phyloP scores from a whole-genome alignment of 2,113 vertebrate genomes.

The Menidia beryllina region DNA sequence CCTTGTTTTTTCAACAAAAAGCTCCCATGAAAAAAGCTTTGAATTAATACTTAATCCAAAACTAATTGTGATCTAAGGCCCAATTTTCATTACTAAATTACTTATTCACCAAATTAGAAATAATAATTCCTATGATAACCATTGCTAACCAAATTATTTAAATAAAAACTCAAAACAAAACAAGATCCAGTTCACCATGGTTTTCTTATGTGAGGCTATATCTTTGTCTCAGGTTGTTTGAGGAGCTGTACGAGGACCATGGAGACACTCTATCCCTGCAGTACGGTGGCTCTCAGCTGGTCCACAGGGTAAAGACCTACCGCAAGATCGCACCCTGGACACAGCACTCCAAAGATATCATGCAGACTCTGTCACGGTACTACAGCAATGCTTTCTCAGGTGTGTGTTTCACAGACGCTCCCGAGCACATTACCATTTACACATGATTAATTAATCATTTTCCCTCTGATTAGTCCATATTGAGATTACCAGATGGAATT shows the following conservation, averaged over 20 bases:
- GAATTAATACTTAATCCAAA: too few relatives aligned
- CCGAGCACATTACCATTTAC: too few relatives aligned
- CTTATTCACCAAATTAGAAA: too few relatives aligned
- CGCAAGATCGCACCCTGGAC: slow-evolving; percentile 98
- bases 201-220: neutral
- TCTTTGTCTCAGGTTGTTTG: slow-evolving; percentile 87
- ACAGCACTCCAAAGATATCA: slow-evolving; percentile 98
- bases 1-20: too few relatives aligned
- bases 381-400: slow-evolving; percentile 99
- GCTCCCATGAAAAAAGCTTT: too few relatives aligned
- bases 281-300: slow-evolving; percentile 97
- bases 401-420: slow-evolving; percentile 54
- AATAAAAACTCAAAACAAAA: too few relatives aligned
- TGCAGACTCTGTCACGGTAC: slow-evolving; percentile 96
- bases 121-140: neutral
- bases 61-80: too few relatives aligned
- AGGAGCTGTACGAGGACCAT: slow-evolving; percentile 98
- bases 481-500: neutral
- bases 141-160: neutral
- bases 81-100: too few relatives aligned
- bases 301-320: slow-evolving; percentile 97
- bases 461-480: neutral
- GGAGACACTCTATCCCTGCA: slow-evolving; percentile 97
- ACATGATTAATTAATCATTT: neutral
- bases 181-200: neutral